Evolutionary conservation across 2,888 invertebrate species (phyloP).

Genomic region (Nymphalis c-album): DNA sequence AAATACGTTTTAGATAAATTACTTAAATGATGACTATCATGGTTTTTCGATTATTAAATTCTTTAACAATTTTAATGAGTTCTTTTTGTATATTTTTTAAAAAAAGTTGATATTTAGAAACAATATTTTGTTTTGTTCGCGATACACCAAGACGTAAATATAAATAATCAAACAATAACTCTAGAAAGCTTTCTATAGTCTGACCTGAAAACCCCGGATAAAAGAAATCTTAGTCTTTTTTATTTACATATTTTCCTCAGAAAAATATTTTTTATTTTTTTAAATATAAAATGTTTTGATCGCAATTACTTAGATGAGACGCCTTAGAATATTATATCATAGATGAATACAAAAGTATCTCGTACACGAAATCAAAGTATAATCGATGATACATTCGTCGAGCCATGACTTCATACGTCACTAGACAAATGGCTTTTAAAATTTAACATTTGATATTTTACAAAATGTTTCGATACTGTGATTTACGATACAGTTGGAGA

Average conservation of each 20-base stretch:
- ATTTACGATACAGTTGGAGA: slow-evolving; percentile 29
- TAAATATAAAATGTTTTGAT: slow-evolving; percentile 7
- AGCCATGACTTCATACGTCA: slow-evolving; percentile 29
- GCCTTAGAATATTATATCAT: neutral
- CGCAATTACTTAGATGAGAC: slow-evolving; percentile 1
- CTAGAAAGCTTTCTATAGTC: slow-evolving; percentile 20
- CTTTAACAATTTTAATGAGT: neutral
- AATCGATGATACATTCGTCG: slow-evolving; percentile 28
- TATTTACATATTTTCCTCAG: slow-evolving; percentile 15
- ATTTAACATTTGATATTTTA: slow-evolving; percentile 37
- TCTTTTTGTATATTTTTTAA: too few species aligned
- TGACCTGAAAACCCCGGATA: slow-evolving; percentile 20
- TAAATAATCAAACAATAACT: slow-evolving; percentile 13
- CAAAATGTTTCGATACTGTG: slow-evolving; percentile 30
- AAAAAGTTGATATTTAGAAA: slow-evolving; percentile 3
- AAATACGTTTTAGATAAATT: too few species aligned
- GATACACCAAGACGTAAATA: slow-evolving; percentile 11
- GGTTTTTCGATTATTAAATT: neutral
- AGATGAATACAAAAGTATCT: neutral
- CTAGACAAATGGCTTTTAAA: slow-evolving; percentile 37
- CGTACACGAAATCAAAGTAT: neutral
- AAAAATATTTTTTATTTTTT: slow-evolving; percentile 3
- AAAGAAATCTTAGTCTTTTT: slow-evolving; percentile 22
- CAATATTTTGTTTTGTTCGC: neutral
- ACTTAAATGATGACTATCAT: too few species aligned